Evolutionary conservation across 2,113 vertebrate genomes (phyloP).

Genomic region (Penelope pileata): DNA sequence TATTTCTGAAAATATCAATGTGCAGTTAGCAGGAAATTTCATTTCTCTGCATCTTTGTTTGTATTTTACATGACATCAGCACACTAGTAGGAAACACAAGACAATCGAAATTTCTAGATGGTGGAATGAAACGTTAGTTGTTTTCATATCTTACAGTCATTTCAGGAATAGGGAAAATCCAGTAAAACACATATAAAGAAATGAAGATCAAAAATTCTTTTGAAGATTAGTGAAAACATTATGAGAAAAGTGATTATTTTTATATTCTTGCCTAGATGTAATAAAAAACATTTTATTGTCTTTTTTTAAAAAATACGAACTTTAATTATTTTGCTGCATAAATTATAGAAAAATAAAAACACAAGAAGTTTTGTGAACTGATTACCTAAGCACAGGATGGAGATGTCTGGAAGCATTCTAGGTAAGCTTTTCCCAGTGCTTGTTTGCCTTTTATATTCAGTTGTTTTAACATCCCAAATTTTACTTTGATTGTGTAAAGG

Average conservation of each 20-base stretch:
- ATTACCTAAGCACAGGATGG: background rate
- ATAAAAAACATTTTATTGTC: background rate
- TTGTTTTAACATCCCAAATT: background rate
- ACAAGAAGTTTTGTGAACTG: rapidly evolving
- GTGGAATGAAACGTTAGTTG: background rate
- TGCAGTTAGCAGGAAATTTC: background rate
- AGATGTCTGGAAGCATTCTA: background rate
- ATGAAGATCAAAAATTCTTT: background rate
- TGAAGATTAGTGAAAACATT: background rate
- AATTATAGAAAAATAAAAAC: background rate
- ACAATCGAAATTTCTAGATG: background rate
- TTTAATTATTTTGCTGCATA: background rate
- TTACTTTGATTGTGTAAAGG: background rate
- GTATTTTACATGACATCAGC: background rate
- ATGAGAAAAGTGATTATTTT: background rate
- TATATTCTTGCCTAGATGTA: background rate
- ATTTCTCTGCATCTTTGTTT: background rate
- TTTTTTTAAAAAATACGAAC: too few relatives aligned
- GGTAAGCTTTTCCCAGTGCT: rapidly evolving
- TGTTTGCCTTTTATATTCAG: background rate
- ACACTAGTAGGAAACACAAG: background rate
- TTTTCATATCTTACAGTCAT: background rate
- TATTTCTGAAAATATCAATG: background rate
- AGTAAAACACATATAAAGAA: background rate
- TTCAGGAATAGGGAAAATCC: background rate